These are phyloP conservation scores for Galerucella calmariensis DNA, from an alignment of 2,888 invertebrate species.

Conservation along the genomic window DNA sequence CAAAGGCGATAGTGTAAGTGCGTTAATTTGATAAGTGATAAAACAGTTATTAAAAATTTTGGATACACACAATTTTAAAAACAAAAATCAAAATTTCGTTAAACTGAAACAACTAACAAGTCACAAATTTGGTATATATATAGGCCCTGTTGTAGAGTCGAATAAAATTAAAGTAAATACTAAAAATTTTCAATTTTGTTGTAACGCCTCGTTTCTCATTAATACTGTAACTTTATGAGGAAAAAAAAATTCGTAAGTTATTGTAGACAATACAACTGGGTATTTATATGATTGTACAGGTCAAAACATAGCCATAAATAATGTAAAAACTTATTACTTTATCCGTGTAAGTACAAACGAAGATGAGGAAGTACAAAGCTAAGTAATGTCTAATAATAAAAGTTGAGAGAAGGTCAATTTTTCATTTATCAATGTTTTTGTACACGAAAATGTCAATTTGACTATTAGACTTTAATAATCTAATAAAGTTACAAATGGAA, in stretches of 20 bases:
- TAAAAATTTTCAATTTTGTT: background rate
- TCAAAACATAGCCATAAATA: background rate
- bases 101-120: slow-evolving; percentile 1
- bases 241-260: background rate
- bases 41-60: background rate
- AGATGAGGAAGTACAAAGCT: background rate
- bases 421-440: too few species aligned
- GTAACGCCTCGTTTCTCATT: background rate
- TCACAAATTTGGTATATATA: background rate
- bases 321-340: background rate
- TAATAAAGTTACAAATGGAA: too few species aligned
- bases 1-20: too few species aligned
- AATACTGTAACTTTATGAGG: too few species aligned
- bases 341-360: background rate
- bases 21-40: background rate
- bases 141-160: background rate
- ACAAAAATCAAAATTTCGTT: background rate
- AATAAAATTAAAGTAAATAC: background rate
- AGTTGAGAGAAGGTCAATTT: too few species aligned
- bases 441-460: too few species aligned
- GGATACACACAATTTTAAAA: slow-evolving; percentile 3
- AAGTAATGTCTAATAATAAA: too few species aligned
- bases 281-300: background rate
- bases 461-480: too few species aligned
- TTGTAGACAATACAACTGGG: background rate